A percentile compares a stretch with the other conserved stretches of the same genome.
phyloP scores from a whole-genome alignment of 1,140 invertebrate species.

The Drosophila ananassae region DNA sequence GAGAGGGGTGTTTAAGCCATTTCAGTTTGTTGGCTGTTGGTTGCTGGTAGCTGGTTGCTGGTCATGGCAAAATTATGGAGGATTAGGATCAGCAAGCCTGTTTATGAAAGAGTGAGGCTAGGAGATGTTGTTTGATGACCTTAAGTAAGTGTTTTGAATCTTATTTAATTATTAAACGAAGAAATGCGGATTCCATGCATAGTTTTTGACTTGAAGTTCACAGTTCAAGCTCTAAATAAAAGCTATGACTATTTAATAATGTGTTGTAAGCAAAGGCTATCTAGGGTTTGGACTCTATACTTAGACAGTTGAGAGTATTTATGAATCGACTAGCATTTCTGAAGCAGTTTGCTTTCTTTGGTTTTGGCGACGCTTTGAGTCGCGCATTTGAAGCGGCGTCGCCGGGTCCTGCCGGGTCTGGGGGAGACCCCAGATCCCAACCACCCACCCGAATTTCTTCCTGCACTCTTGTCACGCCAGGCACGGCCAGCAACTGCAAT shows the following conservation, averaged over 20 bases:
- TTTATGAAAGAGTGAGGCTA: too few species aligned
- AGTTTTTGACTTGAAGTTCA: too few species aligned
- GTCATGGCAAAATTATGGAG: background rate
- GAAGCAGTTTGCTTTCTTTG: constrained; percentile 9
- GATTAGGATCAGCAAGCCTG: too few species aligned
- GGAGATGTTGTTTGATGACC: too few species aligned
- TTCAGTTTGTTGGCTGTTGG: background rate
- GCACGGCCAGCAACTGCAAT: constrained; percentile 77
- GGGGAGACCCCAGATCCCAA: background rate
- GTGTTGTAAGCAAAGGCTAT: too few species aligned
- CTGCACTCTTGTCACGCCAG: constrained; percentile 76
- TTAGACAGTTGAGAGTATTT: background rate
- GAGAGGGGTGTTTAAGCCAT: background rate
- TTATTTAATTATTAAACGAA: too few species aligned
- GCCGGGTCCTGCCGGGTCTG: background rate
- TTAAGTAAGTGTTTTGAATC: too few species aligned
- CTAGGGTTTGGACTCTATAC: too few species aligned
- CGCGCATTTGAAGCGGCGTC: constrained; percentile 57
- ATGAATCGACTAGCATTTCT: background rate
- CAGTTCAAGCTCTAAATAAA: too few species aligned
- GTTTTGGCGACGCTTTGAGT: constrained; percentile 31
- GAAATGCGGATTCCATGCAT: too few species aligned
- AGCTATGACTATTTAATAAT: too few species aligned
- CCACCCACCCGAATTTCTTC: constrained; percentile 24
- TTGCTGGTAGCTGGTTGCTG: background rate